Evolutionary conservation across 2,888 invertebrate species (phyloP).

Genomic region (Yponomeuta cagnagella): DNA sequence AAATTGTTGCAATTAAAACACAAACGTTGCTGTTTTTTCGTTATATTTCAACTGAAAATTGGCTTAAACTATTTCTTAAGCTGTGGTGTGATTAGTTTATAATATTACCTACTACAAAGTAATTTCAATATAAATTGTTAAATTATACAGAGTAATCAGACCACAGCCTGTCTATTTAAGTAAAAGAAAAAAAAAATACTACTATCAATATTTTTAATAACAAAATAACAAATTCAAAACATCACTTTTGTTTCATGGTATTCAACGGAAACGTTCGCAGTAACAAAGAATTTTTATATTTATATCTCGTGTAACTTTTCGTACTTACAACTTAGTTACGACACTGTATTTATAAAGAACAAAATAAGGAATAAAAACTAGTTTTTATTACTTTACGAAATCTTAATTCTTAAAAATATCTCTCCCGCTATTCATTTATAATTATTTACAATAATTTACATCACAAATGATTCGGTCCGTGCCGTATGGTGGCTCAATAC

Average conservation of each 20-base stretch:
- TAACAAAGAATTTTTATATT: slow-evolving; percentile 12
- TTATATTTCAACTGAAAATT: slow-evolving; percentile 69
- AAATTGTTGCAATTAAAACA: neutral
- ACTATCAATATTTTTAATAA: slow-evolving; percentile 28
- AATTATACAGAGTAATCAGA: slow-evolving; percentile 42
- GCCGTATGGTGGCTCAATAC: slow-evolving; percentile 40
- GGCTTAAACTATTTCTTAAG: slow-evolving; percentile 65
- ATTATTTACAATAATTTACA: slow-evolving; percentile 74
- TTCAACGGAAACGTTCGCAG: slow-evolving; percentile 35
- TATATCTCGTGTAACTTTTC: slow-evolving; percentile 36
- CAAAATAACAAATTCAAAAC: slow-evolving; percentile 52
- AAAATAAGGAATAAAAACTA: slow-evolving; percentile 27
- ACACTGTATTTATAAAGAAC: slow-evolving; percentile 25
- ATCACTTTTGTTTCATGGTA: slow-evolving; percentile 36
- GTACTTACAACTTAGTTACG: slow-evolving; percentile 53
- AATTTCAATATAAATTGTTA: slow-evolving; percentile 22
- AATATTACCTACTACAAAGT: slow-evolving; percentile 20
- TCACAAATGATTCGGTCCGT: slow-evolving; percentile 50
- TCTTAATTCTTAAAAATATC: slow-evolving; percentile 49
- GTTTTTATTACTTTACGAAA: slow-evolving; percentile 34
- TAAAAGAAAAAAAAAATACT: slow-evolving; percentile 55
- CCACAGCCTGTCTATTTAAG: slow-evolving; percentile 45
- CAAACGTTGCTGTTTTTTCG: neutral
- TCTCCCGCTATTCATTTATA: slow-evolving; percentile 34
- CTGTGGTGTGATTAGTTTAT: slow-evolving; percentile 56